phyloP scores from a whole-genome alignment of 2,797 vertebrate genomes.

The Eulemur mongoz region DNA sequence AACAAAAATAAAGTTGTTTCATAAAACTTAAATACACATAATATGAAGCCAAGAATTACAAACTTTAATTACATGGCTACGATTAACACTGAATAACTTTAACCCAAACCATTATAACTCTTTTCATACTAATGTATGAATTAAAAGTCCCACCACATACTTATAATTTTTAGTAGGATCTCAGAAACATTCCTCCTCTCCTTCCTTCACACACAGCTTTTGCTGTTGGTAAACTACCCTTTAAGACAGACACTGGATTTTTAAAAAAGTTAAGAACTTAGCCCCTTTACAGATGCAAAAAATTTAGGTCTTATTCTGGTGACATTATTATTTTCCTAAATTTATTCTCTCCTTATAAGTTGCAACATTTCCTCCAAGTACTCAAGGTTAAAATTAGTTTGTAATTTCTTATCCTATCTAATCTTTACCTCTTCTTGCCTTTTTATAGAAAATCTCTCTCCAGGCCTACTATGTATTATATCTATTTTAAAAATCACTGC shows the following conservation, averaged over 20 bases:
- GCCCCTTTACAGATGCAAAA: background rate
- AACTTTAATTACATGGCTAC: background rate
- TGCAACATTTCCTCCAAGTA: background rate
- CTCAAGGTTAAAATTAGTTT: constrained; percentile 7
- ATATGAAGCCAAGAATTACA: background rate
- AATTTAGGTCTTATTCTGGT: background rate
- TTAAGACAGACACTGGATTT: background rate
- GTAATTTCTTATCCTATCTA: constrained; percentile 33
- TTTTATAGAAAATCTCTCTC: background rate
- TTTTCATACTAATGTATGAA: background rate
- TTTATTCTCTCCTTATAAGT: constrained; percentile 34
- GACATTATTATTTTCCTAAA: constrained; percentile 23
- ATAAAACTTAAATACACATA: constrained; percentile 8
- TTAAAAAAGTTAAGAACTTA: background rate
- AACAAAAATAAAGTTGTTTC: background rate
- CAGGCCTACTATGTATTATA: background rate
- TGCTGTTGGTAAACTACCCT: background rate
- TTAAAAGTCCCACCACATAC: background rate
- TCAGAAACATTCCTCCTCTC: background rate
- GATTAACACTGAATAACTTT: background rate
- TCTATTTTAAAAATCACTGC: background rate
- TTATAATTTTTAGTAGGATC: background rate
- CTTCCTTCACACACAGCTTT: background rate
- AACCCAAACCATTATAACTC: background rate
- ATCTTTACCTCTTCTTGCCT: background rate